A percentile compares a stretch with the other conserved stretches of the same genome.
Conservation (phyloP, 2,888 invertebrate genomes). For the Ditula angustiorana region DNA sequence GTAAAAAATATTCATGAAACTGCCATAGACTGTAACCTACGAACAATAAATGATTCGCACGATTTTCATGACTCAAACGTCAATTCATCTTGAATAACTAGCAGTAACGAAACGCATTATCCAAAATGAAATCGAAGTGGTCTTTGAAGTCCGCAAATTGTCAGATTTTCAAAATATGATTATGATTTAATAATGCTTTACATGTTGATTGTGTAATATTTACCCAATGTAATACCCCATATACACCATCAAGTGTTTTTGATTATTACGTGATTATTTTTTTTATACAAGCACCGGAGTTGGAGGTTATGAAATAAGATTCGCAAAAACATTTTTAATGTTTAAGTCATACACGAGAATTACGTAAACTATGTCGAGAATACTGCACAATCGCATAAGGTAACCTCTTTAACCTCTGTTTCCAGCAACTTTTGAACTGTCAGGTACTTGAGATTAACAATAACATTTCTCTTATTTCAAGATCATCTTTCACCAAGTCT, state of each 20-base stretch:
- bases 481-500: slow-evolving; percentile 63
- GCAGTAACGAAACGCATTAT: slow-evolving; percentile 32
- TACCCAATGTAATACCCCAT: slow-evolving; percentile 55
- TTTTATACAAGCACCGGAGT: slow-evolving; percentile 58
- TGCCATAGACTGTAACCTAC: slow-evolving; percentile 22
- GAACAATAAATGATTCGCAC: neutral
- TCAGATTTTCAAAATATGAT: slow-evolving; percentile 73
- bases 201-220: slow-evolving; percentile 76
- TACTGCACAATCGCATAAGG: slow-evolving; percentile 79
- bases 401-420: slow-evolving; percentile 45
- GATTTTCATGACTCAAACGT: neutral
- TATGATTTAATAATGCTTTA: slow-evolving; percentile 74
- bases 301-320: slow-evolving; percentile 74
- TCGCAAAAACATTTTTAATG: slow-evolving; percentile 46
- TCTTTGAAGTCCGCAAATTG: slow-evolving; percentile 62
- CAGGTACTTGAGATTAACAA: slow-evolving; percentile 25
- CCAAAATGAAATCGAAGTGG: slow-evolving; percentile 56
- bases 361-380: slow-evolving; percentile 78
- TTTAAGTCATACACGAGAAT: slow-evolving; percentile 52
- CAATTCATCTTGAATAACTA: neutral
- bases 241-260: slow-evolving; percentile 51
- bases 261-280: slow-evolving; percentile 56
- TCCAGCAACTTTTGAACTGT: neutral
- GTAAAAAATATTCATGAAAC: slow-evolving; percentile 25
- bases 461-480: slow-evolving; percentile 44